A percentile compares a stretch with the other conserved stretches of the same genome.
Conservation (phyloP, 1,140 invertebrate genomes). For the Adoxophyes honmai region DNA sequence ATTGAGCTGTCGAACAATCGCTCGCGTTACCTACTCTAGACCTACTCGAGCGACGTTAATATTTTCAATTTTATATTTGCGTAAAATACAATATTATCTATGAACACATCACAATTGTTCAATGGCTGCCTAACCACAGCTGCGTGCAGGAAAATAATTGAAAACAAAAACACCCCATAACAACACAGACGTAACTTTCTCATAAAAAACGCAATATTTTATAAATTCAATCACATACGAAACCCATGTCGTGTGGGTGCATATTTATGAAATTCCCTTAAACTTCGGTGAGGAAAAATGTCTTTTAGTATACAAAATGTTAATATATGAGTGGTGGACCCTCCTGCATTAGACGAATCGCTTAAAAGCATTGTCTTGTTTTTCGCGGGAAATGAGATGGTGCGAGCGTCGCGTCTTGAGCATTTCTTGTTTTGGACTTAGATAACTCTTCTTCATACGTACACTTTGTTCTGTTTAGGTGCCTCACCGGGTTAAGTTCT, state of each 20-base stretch:
- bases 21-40: too few relatives aligned
- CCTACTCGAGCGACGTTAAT: too few relatives aligned
- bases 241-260: slow-evolving; percentile 14
- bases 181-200: too few relatives aligned
- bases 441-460: slow-evolving; percentile 1
- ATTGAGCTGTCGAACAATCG: too few relatives aligned
- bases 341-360: slow-evolving; percentile 41
- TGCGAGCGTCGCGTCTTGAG: slow-evolving; percentile 42
- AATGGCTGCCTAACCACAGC: too few relatives aligned
- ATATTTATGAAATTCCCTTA: slow-evolving; percentile 26
- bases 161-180: too few relatives aligned
- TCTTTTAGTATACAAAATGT: slow-evolving; percentile 14
- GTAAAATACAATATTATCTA: too few relatives aligned
- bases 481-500: too few relatives aligned
- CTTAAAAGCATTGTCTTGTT: slow-evolving; percentile 73
- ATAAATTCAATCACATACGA: background rate
- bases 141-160: too few relatives aligned
- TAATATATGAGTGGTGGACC: slow-evolving; percentile 20
- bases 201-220: background rate
- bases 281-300: slow-evolving; percentile 23
- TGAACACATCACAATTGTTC: too few relatives aligned
- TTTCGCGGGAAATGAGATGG: slow-evolving; percentile 52
- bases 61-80: too few relatives aligned
- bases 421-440: slow-evolving; percentile 30
- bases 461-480: background rate